phyloP scores from a whole-genome alignment of 2,113 vertebrate species.

The Egretta garzetta region DNA sequence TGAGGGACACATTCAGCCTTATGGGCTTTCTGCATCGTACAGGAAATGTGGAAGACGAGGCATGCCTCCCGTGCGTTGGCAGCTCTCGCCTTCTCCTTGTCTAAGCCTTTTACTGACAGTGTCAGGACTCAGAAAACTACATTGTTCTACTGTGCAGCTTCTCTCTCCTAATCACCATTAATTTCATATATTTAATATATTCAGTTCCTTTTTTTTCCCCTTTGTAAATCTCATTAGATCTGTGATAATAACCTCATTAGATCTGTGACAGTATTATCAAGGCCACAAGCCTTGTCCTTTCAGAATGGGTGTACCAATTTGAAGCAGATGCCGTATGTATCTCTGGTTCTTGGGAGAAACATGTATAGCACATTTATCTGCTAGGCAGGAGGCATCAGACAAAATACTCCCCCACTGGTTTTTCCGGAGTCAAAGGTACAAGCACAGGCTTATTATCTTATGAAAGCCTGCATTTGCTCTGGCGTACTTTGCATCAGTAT shows the following conservation, averaged over 20 bases:
- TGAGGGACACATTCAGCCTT: neutral
- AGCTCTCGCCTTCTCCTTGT: neutral
- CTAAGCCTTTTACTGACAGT: neutral
- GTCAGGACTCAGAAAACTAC: neutral
- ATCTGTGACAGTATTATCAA: neutral
- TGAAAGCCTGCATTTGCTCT: neutral
- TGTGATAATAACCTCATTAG: neutral
- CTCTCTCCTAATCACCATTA: neutral
- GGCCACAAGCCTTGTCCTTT: neutral
- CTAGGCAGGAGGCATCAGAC: neutral
- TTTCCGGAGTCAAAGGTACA: neutral
- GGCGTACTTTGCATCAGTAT: rapidly evolving
- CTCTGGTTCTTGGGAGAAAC: neutral
- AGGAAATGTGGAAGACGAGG: neutral
- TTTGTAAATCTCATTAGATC: neutral
- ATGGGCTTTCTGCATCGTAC: neutral
- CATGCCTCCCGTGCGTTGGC: neutral
- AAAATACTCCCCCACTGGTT: neutral
- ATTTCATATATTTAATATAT: neutral
- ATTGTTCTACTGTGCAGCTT: neutral
- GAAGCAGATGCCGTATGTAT: neutral
- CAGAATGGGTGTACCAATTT: neutral
- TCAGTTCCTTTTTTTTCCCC: neutral
- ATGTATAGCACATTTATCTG: neutral
- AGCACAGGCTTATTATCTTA: neutral